These are phyloP conservation scores for Hozukius guyotensis DNA, from an alignment of 2,797 vertebrate species.

Conservation along the genomic window DNA sequence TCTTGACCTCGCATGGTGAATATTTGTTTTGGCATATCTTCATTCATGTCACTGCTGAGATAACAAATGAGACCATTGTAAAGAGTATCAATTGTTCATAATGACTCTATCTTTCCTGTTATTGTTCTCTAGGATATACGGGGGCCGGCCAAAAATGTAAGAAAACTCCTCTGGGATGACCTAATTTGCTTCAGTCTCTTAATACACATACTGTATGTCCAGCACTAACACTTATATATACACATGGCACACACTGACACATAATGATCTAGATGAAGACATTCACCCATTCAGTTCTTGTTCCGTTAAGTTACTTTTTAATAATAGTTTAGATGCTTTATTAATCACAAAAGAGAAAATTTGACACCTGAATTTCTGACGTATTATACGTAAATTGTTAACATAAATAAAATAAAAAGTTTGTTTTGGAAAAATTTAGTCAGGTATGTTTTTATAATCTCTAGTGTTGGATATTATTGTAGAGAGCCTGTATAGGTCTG, in stretches of 20 bases:
- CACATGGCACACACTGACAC: not conserved
- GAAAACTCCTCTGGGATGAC: constrained; percentile 39
- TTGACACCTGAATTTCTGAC: not conserved
- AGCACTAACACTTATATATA: not conserved
- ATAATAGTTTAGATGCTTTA: not conserved
- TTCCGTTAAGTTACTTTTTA: not conserved
- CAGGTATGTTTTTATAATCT: not conserved
- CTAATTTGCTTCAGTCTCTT: not conserved
- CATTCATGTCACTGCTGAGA: not conserved
- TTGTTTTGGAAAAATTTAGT: not conserved
- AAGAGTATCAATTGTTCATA: constrained; percentile 22
- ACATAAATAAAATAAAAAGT: not conserved
- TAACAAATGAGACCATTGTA: constrained; percentile 12
- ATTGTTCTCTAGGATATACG: constrained; percentile 68
- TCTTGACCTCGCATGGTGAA: not conserved
- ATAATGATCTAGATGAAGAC: not conserved
- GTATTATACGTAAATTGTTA: not conserved
- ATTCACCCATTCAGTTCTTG: not conserved
- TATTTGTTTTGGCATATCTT: constrained; percentile 19
- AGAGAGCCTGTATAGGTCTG: not conserved
- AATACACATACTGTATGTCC: not conserved
- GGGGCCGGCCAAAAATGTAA: constrained; percentile 79
- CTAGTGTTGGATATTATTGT: not conserved
- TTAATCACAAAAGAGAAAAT: not conserved
- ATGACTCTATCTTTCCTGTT: constrained; percentile 49